Percentiles rank a stretch among this genome's conserved stretches.
These are phyloP conservation scores for Prietella phreatophila DNA, from an alignment of 2,113 vertebrate genomes.

Conservation along the genomic window DNA sequence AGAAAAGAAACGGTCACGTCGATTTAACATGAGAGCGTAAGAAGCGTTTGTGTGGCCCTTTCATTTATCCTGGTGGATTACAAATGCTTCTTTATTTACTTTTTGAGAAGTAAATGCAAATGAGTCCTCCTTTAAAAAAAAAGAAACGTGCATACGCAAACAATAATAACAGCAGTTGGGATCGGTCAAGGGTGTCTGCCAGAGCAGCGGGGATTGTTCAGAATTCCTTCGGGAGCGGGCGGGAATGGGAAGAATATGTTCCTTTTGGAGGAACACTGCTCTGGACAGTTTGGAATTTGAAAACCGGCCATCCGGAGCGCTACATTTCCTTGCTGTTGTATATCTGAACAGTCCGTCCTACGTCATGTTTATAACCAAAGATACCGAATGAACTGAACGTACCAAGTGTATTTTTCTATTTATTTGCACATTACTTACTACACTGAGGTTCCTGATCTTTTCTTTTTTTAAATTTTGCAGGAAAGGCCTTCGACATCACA, in stretches of 20 bases:
- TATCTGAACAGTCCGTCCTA: background rate
- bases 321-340: background rate
- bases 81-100: background rate
- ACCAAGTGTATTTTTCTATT: background rate
- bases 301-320: background rate
- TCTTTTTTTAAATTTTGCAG: slow-evolving; percentile 60
- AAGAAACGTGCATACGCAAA: no score
- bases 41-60: background rate
- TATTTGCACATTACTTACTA: background rate
- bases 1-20: background rate
- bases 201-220: background rate
- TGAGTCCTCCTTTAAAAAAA: background rate
- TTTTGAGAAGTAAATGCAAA: background rate
- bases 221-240: background rate
- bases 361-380: background rate
- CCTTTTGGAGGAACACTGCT: background rate
- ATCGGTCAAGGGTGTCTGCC: background rate
- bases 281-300: background rate
- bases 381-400: background rate
- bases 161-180: no score
- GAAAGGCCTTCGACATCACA: slow-evolving; percentile 96
- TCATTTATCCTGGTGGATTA: background rate
- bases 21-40: background rate
- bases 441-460: background rate
- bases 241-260: background rate